Base-by-base conservation (phyloP, 2,797 vertebrate species). In the Tapirus indicus region DNA sequence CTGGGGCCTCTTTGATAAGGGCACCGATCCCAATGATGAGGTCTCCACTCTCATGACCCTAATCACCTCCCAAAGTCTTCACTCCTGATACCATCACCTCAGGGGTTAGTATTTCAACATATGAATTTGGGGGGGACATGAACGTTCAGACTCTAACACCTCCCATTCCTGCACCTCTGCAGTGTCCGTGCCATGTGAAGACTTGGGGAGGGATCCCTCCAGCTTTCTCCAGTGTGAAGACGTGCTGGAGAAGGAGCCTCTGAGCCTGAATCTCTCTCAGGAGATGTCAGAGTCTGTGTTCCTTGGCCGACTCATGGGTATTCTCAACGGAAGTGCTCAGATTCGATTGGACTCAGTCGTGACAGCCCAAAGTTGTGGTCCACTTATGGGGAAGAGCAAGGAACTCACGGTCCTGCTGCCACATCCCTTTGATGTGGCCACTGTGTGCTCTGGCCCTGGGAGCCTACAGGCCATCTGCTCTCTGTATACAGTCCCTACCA, bases 121-220 rank as follows among this genome's bases (percentile, higher is more conserved):
- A 16, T 17, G 78, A 23, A 38, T 72, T 38, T 32, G 41, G 58
- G 18, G 35, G 20, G 29, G 1, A 8, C 1, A 0, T 62, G 62
- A 1, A 68, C 20, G 3, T 44, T 20, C 27, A 56, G 58, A 35
- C 21, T 12, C 5, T 0, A 10, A 29, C 29, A 2, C 29, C 38
- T 21, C 25, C 72, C 9, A 2, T 17, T 20, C 35, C 71, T 62
- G 27, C 2, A 8, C 66, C 56, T 35, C 38, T 41, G 0, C 6
- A 18, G 0, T 5, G 1, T 6, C 21, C 1, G 0, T 14, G 44
- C 68, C 29, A 2, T 4, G 25, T 25, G 17, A 29, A 21, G 60
- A 58, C 1, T 0, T 0, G 52, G 16, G 18, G 11, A 17, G 32
- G 35, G 64, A 10, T 25, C 32, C 29, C 12, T 3, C 5, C 10